Evolutionary conservation across 2,113 vertebrate genomes (phyloP).

Genomic region (Eonycteris spelaea): DNA sequence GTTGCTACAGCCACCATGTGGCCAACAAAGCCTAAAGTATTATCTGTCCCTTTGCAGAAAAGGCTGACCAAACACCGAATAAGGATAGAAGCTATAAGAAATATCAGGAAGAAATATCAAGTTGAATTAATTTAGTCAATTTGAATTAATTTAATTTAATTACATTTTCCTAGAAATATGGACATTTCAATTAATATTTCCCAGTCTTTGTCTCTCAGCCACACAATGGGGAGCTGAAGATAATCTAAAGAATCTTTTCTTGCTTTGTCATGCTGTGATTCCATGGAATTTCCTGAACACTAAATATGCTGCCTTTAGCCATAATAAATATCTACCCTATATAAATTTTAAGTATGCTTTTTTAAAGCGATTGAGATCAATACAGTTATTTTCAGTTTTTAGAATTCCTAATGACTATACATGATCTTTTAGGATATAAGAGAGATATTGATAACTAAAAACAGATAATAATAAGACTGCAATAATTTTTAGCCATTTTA

Average conservation of each 20-base stretch:
- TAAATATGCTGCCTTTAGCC: not conserved
- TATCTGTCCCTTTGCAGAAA: not conserved
- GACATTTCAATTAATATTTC: not conserved
- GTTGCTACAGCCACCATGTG: not conserved
- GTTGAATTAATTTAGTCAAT: not conserved
- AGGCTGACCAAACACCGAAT: not conserved
- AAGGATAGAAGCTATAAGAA: not conserved
- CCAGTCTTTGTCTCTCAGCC: not conserved
- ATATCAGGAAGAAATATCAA: not conserved
- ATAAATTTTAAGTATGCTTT: not conserved
- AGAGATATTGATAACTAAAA: not conserved
- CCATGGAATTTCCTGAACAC: not conserved
- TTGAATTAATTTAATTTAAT: not conserved
- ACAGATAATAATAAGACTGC: not conserved
- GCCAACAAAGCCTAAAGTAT: not conserved
- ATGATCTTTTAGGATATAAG: not conserved
- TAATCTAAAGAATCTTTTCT: not conserved
- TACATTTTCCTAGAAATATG: not conserved
- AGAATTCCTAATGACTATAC: not conserved
- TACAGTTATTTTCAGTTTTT: not conserved
- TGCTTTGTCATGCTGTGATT: not conserved
- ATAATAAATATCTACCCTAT: not conserved
- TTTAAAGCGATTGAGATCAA: not conserved
- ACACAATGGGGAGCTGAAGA: not conserved
- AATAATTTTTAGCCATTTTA: not conserved